phyloP scores from a whole-genome alignment of 1,140 invertebrate genomes.

The Drosophila saltans region DNA sequence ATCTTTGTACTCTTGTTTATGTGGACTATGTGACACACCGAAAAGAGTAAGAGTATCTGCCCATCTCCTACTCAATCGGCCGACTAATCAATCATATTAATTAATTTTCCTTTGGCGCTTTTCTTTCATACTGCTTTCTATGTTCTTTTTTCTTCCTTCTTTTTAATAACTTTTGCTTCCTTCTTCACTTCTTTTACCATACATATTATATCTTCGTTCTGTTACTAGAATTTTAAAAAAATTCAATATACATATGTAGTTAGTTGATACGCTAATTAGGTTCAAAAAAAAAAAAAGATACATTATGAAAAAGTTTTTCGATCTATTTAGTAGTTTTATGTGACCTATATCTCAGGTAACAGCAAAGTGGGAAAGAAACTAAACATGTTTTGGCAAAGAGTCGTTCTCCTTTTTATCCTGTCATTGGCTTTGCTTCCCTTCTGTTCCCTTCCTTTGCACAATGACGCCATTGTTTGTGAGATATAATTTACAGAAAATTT shows the following conservation, averaged over 20 bases:
- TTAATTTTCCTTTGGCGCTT: too few species aligned
- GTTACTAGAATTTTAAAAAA: too few species aligned
- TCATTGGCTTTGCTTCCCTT: neutral
- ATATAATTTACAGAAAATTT: conserved; percentile 58
- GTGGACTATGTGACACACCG: too few species aligned
- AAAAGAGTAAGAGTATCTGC: too few species aligned
- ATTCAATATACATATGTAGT: neutral
- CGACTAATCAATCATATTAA: too few species aligned
- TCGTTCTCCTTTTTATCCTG: neutral
- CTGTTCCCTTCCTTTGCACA: neutral
- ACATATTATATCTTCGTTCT: too few species aligned
- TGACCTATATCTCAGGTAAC: conserved; percentile 5
- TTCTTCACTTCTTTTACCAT: too few species aligned
- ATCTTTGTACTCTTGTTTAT: too few species aligned
- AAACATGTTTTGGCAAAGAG: neutral
- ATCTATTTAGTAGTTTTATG: neutral
- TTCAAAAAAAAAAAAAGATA: neutral
- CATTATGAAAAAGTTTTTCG: conserved; percentile 1
- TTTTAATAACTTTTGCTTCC: too few species aligned
- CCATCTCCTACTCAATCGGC: too few species aligned
- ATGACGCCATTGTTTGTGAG: conserved; percentile 1
- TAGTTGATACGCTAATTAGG: neutral
- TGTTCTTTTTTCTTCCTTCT: too few species aligned
- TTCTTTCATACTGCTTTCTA: too few species aligned
- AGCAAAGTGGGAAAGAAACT: neutral